Percentiles rank a stretch among this genome's conserved stretches.
These are phyloP conservation scores for Paradoxurus hermaphroditus DNA, from an alignment of 2,113 vertebrate genomes.

Conservation along the genomic window DNA sequence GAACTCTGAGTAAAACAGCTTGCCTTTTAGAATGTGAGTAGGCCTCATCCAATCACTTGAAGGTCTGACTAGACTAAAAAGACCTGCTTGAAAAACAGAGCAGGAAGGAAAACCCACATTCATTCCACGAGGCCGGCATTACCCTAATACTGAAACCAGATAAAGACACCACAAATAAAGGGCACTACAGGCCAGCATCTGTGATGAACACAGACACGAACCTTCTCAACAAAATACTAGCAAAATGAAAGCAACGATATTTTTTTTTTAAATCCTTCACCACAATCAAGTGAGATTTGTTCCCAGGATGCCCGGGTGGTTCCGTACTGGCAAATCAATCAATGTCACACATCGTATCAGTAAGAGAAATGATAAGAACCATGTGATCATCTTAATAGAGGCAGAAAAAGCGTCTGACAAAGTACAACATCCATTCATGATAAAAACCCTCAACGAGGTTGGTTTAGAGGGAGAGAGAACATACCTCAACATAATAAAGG, in stretches of 20 bases:
- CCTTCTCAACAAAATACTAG: background rate
- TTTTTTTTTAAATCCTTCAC: background rate
- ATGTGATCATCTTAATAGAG: background rate
- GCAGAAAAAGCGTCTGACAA: background rate
- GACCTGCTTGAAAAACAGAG: background rate
- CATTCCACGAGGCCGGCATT: background rate
- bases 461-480: background rate
- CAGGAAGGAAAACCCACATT: background rate
- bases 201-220: background rate
- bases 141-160: background rate
- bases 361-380: background rate
- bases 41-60: background rate
- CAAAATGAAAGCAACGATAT: background rate
- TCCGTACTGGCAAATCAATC: background rate
- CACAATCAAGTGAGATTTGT: background rate
- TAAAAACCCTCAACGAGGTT: background rate
- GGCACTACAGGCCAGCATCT: background rate
- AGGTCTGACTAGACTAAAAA: background rate
- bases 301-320: background rate
- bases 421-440: background rate
- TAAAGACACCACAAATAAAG: background rate
- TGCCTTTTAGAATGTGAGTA: background rate
- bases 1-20: background rate
- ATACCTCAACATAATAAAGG: background rate
- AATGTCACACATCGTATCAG: background rate